Evolutionary conservation across 2,888 invertebrate species (phyloP), one percentile per base, ranked within the genome.

Genomic region (Cartodere bifasciata): DNA sequence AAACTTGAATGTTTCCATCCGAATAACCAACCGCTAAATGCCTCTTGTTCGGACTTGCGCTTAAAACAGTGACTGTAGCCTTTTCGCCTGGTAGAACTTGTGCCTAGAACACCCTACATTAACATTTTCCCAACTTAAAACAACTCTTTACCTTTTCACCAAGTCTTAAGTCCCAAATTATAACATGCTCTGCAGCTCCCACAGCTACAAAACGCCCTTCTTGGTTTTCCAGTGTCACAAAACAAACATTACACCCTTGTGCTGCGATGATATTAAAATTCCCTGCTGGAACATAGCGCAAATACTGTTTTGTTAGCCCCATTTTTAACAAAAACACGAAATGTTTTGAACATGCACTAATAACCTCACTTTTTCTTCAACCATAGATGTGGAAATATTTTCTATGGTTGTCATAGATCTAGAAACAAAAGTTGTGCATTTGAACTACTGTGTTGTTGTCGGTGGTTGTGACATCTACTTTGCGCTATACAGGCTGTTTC

Each of bases 231-330:
- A 81, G 62, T 21, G 81, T 75, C 2, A 92, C 72, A 58, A 87
- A 88, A 31, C 72, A 67, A 16, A 81, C 67, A 60, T 91, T 91
- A 41, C 87, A 81, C 38, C 79, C 71, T 14, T 71, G 61, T 57
- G 81, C 83, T 3, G 81, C 77, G 34, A 97, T 82, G 24, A 94
- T 73, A 55, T 91, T 92, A 55, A 92, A 88, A 38, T 79, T 78
- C 5, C 86, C 87, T 36, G 75, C 73, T 2, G 85, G 75, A 14
- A 72, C 73, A 56, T 86, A 95, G 29, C 90, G 77, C 43, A 94
- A 68, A 69, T 97, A 97, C 63, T 97, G 90, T 53, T 90, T 94
- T 5, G 94, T 88, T 32, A 90, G 62, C 29, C 86, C 87, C 88
- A 88, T 88, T 47, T 49, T 55, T 15, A 21, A 11, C 3, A 15